Percentiles rank a stretch among this genome's conserved stretches.
Conservation (phyloP, 2,113 vertebrate genomes). For the Notechis scutatus region DNA sequence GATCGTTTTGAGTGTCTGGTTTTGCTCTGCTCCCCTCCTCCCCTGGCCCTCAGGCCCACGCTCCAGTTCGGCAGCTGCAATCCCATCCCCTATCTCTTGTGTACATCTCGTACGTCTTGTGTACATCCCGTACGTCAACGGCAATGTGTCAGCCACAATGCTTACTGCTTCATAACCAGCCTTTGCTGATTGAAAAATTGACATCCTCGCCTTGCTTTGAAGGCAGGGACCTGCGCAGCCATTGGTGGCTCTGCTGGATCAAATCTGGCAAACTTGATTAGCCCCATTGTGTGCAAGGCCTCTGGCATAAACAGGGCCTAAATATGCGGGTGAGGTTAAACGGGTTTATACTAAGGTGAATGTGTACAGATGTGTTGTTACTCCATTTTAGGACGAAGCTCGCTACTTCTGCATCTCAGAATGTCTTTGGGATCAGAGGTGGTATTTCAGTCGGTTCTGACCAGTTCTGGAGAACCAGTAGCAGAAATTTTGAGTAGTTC, state of each 20-base stretch:
- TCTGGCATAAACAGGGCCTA: not conserved
- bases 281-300: not conserved
- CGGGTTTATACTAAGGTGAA: too few species aligned
- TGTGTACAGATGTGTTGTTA: not conserved
- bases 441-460: too few species aligned
- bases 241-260: not conserved
- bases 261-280: constrained; percentile 4
- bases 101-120: constrained; percentile 18
- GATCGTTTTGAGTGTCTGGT: not conserved
- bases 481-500: too few species aligned
- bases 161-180: constrained; percentile 12
- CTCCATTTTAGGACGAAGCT: too few species aligned
- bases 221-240: not conserved
- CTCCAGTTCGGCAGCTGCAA: not conserved
- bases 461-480: too few species aligned
- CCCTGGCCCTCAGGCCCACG: not conserved
- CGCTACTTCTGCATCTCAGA: not conserved
- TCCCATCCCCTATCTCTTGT: constrained; percentile 8
- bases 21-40: not conserved
- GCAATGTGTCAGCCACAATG: not conserved
- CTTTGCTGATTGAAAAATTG: not conserved
- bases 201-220: constrained; percentile 10
- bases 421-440: not conserved
- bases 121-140: constrained; percentile 13
- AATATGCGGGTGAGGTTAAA: not conserved